Evolutionary conservation across 23 tunicate genomes (phyloP).

Genomic region (Phallusia fumigata): DNA sequence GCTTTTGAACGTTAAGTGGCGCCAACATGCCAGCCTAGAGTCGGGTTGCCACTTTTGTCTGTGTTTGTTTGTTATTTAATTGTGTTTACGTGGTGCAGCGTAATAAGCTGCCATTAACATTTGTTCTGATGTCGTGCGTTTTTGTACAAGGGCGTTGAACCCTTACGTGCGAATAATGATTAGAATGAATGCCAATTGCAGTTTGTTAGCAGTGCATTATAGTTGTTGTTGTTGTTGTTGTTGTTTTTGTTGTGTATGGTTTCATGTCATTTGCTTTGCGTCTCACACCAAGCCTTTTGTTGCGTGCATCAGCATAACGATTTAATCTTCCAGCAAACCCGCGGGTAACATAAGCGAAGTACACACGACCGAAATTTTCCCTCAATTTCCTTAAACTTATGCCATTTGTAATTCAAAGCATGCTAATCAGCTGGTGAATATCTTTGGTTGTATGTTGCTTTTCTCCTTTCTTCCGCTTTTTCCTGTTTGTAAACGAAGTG

Average conservation of each 20-base stretch:
- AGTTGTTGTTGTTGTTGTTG: too few species aligned
- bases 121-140: background rate
- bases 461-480: background rate
- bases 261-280: slow-evolving; percentile 4
- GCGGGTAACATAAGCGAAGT: background rate
- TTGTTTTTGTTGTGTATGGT: background rate
- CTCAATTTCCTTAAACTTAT: background rate
- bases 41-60: background rate
- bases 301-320: slow-evolving; percentile 28
- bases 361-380: background rate
- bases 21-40: background rate
- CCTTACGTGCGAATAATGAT: background rate
- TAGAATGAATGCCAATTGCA: background rate
- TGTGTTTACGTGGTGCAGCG: background rate
- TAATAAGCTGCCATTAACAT: background rate
- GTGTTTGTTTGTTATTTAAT: background rate
- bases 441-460: background rate
- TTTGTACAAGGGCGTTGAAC: background rate
- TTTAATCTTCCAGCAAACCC: background rate
- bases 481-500: too few species aligned
- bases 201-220: slow-evolving; percentile 12
- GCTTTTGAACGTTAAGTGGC: background rate
- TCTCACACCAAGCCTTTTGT: slow-evolving; percentile 32
- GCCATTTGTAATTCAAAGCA: too few species aligned
- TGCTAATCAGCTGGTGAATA: background rate